Base-by-base conservation (phyloP, 2,888 invertebrate species). In the Cryptosula pallasiana region DNA sequence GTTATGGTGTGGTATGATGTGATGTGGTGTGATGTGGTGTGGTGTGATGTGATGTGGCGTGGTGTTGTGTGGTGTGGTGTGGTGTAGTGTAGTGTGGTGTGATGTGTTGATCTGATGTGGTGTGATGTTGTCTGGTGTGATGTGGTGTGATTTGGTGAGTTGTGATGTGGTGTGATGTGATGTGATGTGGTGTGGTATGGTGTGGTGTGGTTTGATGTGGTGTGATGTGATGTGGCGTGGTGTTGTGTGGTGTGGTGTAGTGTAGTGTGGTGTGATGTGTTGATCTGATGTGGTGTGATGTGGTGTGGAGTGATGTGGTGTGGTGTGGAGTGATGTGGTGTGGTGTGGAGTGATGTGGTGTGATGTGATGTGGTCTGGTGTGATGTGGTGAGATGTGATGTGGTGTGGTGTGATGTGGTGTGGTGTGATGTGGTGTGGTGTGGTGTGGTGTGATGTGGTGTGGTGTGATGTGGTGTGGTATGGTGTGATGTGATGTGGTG, bases 341-440 rank as follows among this genome's bases (percentile, higher is more conserved):
- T 63, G 27, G 63, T 63, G 63, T 32, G 32, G 3, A 29, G 63
- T 32, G 32, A 32, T 63, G 34, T 32, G 32, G 63, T 63, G 63
- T 32, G 27, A 32, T 63, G 63, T 27, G 32, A 16, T 63, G 63
- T 27, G 32, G 34, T 63, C 16, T 27, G 32, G 63, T 63, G 63
- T 27, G 27, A 32, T 63, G 63, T 27, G 32, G 32, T 63, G 63
- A 16, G 32, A 27, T 63, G 34, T 27, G 32, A 32, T 63, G 63
- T 27, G 27, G 63, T 63, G 63, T 27, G 32, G 32, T 63, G 63
- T 27, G 32, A 32, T 63, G 63, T 27, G 32, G 63, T 63, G 63
- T 27, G 32, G 32, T 63, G 63, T 27, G 32, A 27, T 63, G 34
- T 63, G 32, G 63, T 63, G 63, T 63, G 32, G 63, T 25, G 32